Base-by-base conservation (phyloP, 2,113 vertebrate species). In the Excalfactoria chinensis region DNA sequence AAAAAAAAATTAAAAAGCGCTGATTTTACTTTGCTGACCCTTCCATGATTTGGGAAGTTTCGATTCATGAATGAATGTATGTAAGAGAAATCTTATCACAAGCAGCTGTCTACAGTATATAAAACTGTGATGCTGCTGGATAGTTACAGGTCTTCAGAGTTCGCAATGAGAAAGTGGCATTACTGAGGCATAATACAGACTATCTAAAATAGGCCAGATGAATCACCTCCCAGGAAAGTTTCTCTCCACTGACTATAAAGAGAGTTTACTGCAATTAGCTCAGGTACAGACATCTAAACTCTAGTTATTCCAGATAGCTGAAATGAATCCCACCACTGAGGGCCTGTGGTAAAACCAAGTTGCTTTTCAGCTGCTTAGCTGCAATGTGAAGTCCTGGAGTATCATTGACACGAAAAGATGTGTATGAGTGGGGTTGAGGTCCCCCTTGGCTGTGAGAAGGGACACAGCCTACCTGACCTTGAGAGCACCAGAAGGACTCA, bases 351-450 rank as follows among this genome's bases (percentile, higher is more conserved):
- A 79, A 89, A 96, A 48, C 22, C 17, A n/a, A 68, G 55, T 60
- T 88, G 43, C 35, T 82, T 84, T 91, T 69, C 82, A 82, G 11
- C 0, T 13, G 26, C 62, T 87, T 59, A 44, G 41, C 55, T 93
- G 3, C 58, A 49, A 62, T 0, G 0, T 56, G 49, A n/a, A 67
- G 83, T 9, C 44, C 74, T 84, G 62, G 30, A 25, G 59, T 58
- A 11, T 35, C 56, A 73, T 10, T 34, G 48, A 40, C 9, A 67
- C 40, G 10, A 59, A 43, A 89, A 92, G 82, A 51, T 40, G 3
- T 75, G 8, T 20, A 11, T 30, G 0, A 30, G 0, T 1, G 2
- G 18, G 10, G 32, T 53, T 0, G 0, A 67, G 44, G 40, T 71
- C 37, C 25, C 41, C 46, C 15, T 16, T 60, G 37, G 12, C 41